Percentiles rank a stretch among this genome's conserved stretches.
Conservation (phyloP, 1,140 invertebrate species). For the Hyles vespertilio region DNA sequence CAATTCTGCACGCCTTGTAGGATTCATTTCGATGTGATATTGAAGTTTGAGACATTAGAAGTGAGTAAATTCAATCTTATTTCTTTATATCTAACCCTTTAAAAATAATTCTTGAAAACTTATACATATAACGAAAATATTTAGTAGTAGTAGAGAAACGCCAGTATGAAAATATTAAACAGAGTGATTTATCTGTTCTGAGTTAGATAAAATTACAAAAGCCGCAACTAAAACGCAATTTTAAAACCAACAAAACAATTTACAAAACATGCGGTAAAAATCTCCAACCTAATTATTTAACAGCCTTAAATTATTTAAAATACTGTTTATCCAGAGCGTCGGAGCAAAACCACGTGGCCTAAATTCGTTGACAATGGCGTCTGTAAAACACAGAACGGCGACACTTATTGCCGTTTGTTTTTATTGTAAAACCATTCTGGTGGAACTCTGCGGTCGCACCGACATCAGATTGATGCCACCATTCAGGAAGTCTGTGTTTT, state of each 20-base stretch:
- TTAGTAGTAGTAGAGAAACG: too few relatives aligned
- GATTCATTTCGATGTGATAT: conserved; percentile 90
- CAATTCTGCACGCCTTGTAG: conserved; percentile 93
- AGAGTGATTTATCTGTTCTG: too few relatives aligned
- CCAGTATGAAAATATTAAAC: too few relatives aligned
- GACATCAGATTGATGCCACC: conserved; percentile 8
- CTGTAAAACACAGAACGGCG: conserved; percentile 6
- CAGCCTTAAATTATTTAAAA: too few relatives aligned
- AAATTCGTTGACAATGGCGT: background rate
- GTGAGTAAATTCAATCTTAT: conserved; percentile 36
- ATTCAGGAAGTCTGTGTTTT: conserved; percentile 11
- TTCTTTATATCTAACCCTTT: too few relatives aligned
- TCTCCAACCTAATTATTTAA: too few relatives aligned
- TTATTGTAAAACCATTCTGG: conserved; percentile 13
- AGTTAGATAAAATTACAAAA: too few relatives aligned
- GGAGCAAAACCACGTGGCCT: background rate
- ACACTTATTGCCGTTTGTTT: conserved; percentile 3
- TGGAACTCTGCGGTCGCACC: conserved; percentile 3
- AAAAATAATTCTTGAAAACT: too few relatives aligned
- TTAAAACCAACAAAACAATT: too few relatives aligned
- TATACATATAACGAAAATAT: too few relatives aligned
- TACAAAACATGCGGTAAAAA: too few relatives aligned
- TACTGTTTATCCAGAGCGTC: background rate
- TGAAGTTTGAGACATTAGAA: conserved; percentile 91
- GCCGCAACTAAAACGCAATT: too few relatives aligned